Base-by-base conservation (phyloP, 2,888 invertebrate species). In the Notodonta ziczac region DNA sequence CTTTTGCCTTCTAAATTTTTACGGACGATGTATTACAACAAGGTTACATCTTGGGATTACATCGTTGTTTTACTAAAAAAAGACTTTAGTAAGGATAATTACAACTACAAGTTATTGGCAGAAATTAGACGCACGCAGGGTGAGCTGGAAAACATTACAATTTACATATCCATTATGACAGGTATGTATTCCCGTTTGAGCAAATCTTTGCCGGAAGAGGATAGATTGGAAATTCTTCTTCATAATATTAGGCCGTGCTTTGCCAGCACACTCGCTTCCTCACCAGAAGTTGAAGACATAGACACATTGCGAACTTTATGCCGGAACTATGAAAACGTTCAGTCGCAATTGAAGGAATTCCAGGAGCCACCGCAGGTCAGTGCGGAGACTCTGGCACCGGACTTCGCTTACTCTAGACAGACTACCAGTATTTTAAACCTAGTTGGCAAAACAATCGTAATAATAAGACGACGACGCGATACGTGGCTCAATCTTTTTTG, bases 121-220 rank as follows among this genome's bases (percentile, higher is more conserved):
- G 73, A 75, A 62, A 75, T 75, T 10, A 52, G 72, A 0, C 69
- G 73, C 6, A 72, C 72, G 1, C 73, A 73, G 13, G 74, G 74
- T 0, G 71, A 68, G 3, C 14, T 9, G 0, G 72, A 76, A 53
- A 71, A 64, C n/a, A 73, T 76, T 1, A 63, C 63, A 0, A 65
- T 75, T 10, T 75, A 73, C 35, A 8, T 75, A 0, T 60, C 76
- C 0, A 73, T 75, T 4, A 74, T 78, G 73, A 40, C 61, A 1
- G 71, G 69, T 6, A 61, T 73, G 66, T 74, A 76, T 52, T 67
- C 70, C 0, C 63, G 73, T 0, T 55, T 76, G 0, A 54, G 4
- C 1, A 71, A 66, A 50, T 44, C 61, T 0, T n/a, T 67, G 12
- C 16, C 60, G 0, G 73, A 77, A 35, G 58, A 63, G 0, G 70